A percentile compares a stretch with the other conserved stretches of the same genome.
Conservation (phyloP, 1,140 invertebrate species). For the Drosophila biarmipes region DNA sequence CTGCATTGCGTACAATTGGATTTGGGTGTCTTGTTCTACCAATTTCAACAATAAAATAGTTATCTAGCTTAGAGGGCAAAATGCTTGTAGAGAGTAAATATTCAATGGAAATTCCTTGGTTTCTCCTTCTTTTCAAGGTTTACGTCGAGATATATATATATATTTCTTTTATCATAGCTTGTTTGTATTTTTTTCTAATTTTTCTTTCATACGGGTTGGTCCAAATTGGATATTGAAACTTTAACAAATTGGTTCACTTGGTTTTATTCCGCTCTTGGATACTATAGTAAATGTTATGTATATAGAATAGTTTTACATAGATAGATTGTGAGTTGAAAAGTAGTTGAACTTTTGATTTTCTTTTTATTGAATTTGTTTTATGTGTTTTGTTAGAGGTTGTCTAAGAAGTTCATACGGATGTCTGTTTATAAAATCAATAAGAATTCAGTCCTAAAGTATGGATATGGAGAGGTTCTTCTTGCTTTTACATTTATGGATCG, state of each 20-base stretch:
- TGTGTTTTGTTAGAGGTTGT: conserved; percentile 13
- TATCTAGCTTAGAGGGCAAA: conserved; percentile 50
- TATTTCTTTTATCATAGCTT: conserved; percentile 17
- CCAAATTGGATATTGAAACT: conserved; percentile 77
- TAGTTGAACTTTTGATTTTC: conserved; percentile 11
- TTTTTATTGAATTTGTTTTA: conserved; percentile 1
- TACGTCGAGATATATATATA: conserved; percentile 45
- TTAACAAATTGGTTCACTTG: conserved; percentile 70
- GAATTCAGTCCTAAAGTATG: conserved; percentile 62
- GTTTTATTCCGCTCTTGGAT: conserved; percentile 37
- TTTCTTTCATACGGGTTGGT: conserved; percentile 51
- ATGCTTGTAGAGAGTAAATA: conserved; percentile 56
- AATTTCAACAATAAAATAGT: conserved; percentile 69
- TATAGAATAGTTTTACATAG: conserved; percentile 22
- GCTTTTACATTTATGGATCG: conserved; percentile 16
- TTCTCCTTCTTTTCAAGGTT: conserved; percentile 21
- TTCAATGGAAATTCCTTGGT: conserved; percentile 53
- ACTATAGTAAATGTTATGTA: conserved; percentile 13
- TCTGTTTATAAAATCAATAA: conserved; percentile 29
- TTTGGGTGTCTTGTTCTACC: conserved; percentile 41
- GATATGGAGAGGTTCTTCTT: conserved; percentile 60
- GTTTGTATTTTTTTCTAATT: conserved; percentile 47
- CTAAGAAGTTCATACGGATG: conserved; percentile 12
- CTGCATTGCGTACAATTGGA: conserved; percentile 27
- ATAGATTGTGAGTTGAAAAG: conserved; percentile 31